Percentiles rank a stretch among this genome's conserved stretches.
These are phyloP conservation scores for Acleris cristana DNA, from an alignment of 2,888 invertebrate genomes.

Conservation along the genomic window DNA sequence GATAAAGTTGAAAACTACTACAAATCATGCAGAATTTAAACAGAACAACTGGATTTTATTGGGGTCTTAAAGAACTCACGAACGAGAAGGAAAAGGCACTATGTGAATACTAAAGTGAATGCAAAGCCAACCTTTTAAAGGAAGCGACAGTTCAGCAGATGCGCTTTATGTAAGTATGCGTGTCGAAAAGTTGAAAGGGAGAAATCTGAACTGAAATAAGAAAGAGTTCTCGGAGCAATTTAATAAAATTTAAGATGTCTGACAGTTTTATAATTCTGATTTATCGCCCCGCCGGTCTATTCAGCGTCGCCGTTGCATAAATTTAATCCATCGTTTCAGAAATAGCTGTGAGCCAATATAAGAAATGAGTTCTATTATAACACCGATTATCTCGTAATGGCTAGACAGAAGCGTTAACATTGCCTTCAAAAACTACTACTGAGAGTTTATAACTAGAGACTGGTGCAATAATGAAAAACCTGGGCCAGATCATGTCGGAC, in stretches of 20 bases:
- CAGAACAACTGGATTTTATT: too few relatives aligned
- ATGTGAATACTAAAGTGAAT: too few relatives aligned
- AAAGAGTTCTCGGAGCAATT: constrained; percentile 20
- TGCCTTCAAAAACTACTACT: background rate
- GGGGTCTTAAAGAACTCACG: too few relatives aligned
- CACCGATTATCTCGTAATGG: background rate
- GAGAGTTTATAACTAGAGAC: too few relatives aligned
- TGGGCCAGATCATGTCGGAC: too few relatives aligned
- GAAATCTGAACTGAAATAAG: constrained; percentile 7
- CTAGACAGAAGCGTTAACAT: background rate
- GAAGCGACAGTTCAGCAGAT: constrained; percentile 2
- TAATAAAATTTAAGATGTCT: constrained; percentile 14
- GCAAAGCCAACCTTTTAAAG: background rate
- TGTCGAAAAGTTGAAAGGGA: background rate
- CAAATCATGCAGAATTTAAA: background rate
- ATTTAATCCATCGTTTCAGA: background rate
- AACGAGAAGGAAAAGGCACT: too few relatives aligned
- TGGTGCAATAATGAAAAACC: too few relatives aligned
- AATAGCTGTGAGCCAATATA: constrained; percentile 9
- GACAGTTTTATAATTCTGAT: constrained; percentile 18
- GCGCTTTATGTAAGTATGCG: constrained; percentile 5
- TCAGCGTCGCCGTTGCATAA: constrained; percentile 1
- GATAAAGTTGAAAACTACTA: constrained; percentile 9
- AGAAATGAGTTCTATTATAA: background rate
- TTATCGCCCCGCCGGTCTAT: constrained; percentile 17